Conservation (phyloP, 2,797 vertebrate genomes). For the Thaleichthys pacificus region DNA sequence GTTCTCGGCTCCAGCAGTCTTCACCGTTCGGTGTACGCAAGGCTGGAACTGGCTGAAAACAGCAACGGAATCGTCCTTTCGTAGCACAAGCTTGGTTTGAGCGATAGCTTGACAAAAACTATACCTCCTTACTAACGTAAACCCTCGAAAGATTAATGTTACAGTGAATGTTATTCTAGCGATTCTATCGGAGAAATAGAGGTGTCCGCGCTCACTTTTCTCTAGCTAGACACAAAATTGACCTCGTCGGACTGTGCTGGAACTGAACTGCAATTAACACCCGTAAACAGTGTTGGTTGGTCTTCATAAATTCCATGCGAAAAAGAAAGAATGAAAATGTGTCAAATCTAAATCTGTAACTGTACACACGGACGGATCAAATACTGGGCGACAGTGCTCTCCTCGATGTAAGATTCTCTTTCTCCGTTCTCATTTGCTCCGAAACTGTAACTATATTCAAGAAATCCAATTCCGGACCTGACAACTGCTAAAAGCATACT, state of each 20-base stretch:
- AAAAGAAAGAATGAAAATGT: conserved; percentile 58
- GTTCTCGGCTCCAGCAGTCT: conserved; percentile 86
- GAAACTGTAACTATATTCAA: conserved; percentile 85
- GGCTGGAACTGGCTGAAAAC: conserved; percentile 73
- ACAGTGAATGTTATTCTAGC: conserved; percentile 56
- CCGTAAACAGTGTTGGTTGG: conserved; percentile 59
- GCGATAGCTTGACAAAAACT: conserved; percentile 73
- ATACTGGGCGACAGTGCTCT: conserved; percentile 61
- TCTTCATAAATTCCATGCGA: conserved; percentile 77
- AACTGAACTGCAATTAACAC: conserved; percentile 60
- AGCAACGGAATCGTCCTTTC: conserved; percentile 76
- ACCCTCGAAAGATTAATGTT: conserved; percentile 65
- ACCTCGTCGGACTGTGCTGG: conserved; percentile 63
- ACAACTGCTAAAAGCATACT: conserved; percentile 84
- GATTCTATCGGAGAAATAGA: conserved; percentile 58
- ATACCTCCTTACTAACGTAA: conserved; percentile 70
- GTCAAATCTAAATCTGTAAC: conserved; percentile 54
- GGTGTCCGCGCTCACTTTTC: conserved; percentile 48
- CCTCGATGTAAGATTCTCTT: conserved; percentile 67
- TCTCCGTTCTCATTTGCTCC: conserved; percentile 83
- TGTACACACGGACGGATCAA: conserved; percentile 59
- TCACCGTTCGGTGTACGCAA: conserved; percentile 60
- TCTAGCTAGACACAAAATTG: conserved; percentile 49
- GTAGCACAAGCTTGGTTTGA: conserved; percentile 76
- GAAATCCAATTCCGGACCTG: conserved; percentile 81